Evolutionary conservation across 1,140 invertebrate genomes (phyloP).

Genomic region (Drosophila kurseongensis): DNA sequence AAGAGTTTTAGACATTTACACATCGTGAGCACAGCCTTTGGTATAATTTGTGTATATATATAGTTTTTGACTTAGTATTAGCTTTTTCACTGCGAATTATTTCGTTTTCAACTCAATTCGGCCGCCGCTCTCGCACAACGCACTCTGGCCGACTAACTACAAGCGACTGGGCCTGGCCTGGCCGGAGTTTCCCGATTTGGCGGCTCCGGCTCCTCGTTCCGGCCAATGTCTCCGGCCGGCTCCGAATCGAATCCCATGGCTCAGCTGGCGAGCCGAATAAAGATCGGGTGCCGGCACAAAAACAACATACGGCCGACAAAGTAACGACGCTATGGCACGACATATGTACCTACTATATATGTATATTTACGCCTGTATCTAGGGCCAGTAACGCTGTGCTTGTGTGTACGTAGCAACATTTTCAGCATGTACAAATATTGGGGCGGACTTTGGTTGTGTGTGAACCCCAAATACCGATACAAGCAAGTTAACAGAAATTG

Average conservation of each 20-base stretch:
- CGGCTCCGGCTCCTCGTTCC: constrained; percentile 54
- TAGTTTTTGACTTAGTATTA: constrained; percentile 25
- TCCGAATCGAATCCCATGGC: constrained; percentile 34
- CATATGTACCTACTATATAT: constrained; percentile 29
- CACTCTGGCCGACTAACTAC: constrained; percentile 75
- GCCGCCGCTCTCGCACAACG: constrained; percentile 54
- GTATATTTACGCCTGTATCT: constrained; percentile 40
- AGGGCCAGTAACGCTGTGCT: constrained; percentile 20
- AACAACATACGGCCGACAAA: constrained; percentile 55
- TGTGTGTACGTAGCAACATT: constrained; percentile 36
- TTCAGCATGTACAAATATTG: constrained; percentile 46
- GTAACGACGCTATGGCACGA: constrained; percentile 67
- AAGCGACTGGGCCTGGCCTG: constrained; percentile 61
- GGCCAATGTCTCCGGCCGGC: constrained; percentile 25
- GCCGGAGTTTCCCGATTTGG: constrained; percentile 31
- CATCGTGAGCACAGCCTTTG: constrained; percentile 38
- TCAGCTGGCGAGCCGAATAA: constrained; percentile 58
- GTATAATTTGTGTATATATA: not conserved
- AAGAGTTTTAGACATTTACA: constrained; percentile 22
- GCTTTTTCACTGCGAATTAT: constrained; percentile 21
- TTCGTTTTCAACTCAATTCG: constrained; percentile 11
- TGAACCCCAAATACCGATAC: too few relatives aligned
- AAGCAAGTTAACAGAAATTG: constrained; percentile 2
- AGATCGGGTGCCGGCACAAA: constrained; percentile 74
- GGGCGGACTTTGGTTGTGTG: constrained; percentile 25